Evolutionary conservation across 2,113 vertebrate genomes (phyloP).

Genomic region (Butastur rufipennis): DNA sequence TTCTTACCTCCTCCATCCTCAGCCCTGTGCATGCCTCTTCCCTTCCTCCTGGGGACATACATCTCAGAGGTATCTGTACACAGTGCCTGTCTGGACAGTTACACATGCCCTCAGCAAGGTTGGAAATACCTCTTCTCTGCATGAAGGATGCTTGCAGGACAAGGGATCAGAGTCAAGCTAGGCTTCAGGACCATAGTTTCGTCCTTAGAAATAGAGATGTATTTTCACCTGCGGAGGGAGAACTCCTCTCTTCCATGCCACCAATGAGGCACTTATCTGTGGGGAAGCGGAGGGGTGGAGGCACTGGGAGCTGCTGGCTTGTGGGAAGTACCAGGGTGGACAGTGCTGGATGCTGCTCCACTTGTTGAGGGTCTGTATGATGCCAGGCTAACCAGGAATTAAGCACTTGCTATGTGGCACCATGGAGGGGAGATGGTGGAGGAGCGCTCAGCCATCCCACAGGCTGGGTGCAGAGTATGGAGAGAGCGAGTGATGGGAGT

Average conservation of each 20-base stretch:
- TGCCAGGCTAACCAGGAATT: background rate
- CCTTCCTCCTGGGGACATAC: background rate
- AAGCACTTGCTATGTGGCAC: background rate
- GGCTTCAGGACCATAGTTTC: background rate
- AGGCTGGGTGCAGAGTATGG: background rate
- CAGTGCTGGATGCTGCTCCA: background rate
- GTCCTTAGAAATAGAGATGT: background rate
- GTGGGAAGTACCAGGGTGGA: background rate
- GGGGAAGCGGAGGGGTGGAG: background rate
- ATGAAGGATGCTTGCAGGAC: background rate
- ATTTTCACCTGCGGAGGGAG: background rate
- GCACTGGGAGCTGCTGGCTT: background rate
- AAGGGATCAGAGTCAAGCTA: background rate
- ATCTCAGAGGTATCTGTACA: background rate
- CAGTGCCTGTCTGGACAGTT: accelerated
- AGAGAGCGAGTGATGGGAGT: accelerated
- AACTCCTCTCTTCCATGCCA: background rate
- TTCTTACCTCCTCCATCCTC: background rate
- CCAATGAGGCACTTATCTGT: accelerated
- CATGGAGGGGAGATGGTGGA: accelerated
- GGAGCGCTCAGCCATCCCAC: accelerated
- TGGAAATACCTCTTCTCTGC: background rate
- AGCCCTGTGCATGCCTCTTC: background rate
- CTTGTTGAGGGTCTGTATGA: background rate
- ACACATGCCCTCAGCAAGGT: background rate